Percentiles rank a stretch among this genome's conserved stretches.
Evolutionary conservation across 2,888 invertebrate genomes (phyloP).

Genomic region (Andrena camellia): DNA sequence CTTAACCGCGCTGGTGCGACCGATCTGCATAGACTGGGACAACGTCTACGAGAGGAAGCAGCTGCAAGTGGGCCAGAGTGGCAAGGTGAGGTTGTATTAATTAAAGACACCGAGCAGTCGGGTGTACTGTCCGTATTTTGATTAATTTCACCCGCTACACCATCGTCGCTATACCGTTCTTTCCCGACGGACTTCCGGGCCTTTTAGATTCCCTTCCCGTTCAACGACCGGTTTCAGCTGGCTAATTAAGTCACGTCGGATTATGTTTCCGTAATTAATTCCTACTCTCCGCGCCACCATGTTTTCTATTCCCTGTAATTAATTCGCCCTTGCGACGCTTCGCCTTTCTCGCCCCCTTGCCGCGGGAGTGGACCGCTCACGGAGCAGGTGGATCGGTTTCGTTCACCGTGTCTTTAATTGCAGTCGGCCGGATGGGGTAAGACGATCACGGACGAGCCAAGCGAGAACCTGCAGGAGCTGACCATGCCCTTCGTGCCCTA

Average conservation of each 20-base stretch:
- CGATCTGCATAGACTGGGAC: conserved; percentile 73
- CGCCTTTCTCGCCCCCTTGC: neutral
- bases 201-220: conserved; percentile 14
- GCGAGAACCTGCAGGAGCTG: conserved; percentile 68
- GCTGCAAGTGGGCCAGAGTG: conserved; percentile 58
- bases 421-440: conserved; percentile 76
- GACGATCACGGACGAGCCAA: conserved; percentile 64
- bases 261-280: conserved; percentile 54
- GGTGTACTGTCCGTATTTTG: conserved; percentile 23
- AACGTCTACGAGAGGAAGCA: conserved; percentile 64
- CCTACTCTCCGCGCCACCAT: conserved; percentile 5
- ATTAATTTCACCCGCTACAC: conserved; percentile 46
- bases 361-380: neutral
- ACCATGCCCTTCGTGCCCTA: conserved; percentile 72
- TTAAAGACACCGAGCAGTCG: conserved; percentile 30
- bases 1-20: conserved; percentile 65
- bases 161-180: neutral
- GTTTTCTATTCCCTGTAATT: conserved; percentile 26
- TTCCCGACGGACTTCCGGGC: conserved; percentile 20
- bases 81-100: conserved; percentile 66
- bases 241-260: conserved; percentile 45
- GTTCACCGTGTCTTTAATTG: conserved; percentile 11
- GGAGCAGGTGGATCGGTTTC: neutral
- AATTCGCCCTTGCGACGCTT: conserved; percentile 11
- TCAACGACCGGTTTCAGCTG: conserved; percentile 20